phyloP scores from a whole-genome alignment of 2,888 invertebrate genomes.

The Watsonalla cultraria region DNA sequence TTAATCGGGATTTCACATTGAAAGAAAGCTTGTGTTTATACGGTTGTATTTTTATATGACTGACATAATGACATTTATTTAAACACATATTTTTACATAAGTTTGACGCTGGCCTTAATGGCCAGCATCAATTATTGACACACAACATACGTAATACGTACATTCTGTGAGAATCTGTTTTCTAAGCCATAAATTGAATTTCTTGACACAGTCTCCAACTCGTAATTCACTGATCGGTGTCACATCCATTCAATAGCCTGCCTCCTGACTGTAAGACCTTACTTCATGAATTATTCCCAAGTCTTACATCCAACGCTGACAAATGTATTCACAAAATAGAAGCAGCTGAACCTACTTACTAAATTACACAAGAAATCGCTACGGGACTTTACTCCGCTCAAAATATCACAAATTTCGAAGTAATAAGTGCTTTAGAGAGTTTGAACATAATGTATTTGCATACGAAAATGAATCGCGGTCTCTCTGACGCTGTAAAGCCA shows the following conservation, averaged over 20 bases:
- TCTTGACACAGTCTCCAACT: not conserved
- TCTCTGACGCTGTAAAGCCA: conserved; percentile 1
- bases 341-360: conserved; percentile 1
- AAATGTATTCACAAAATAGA: conserved; percentile 1
- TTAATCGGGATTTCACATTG: too few relatives aligned
- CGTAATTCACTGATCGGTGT: conserved; percentile 2
- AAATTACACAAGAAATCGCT: not conserved
- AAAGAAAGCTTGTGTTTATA: too few relatives aligned
- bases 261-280: conserved; percentile 1
- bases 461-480: conserved; percentile 10
- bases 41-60: too few relatives aligned
- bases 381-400: not conserved
- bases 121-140: too few relatives aligned
- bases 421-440: conserved; percentile 15
- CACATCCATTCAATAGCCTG: conserved; percentile 1
- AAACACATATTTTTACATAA: too few relatives aligned
- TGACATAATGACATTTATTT: too few relatives aligned
- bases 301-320: not conserved
- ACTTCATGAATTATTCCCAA: not conserved
- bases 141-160: too few relatives aligned
- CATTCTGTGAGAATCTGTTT: too few relatives aligned
- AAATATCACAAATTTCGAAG: conserved; percentile 11
- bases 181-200: not conserved
- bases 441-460: conserved; percentile 2
- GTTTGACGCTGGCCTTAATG: too few relatives aligned